These are phyloP conservation scores for Gonioctena quinquepunctata DNA, from an alignment of 1,140 invertebrate species.

Conservation along the genomic window DNA sequence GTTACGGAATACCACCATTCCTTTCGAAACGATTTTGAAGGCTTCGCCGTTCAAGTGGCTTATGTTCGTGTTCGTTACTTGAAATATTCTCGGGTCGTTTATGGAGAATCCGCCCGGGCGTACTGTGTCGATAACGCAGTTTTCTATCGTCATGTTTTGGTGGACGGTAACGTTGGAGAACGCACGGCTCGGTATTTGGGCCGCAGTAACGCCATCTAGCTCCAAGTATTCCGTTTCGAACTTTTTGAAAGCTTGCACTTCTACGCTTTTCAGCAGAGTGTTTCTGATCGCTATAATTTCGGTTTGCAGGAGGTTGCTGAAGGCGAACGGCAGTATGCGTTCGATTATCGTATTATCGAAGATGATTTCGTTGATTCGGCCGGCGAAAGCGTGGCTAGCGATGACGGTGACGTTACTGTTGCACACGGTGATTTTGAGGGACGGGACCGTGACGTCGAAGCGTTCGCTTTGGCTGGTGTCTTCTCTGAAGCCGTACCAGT, in stretches of 20 bases:
- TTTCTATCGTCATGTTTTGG: slow-evolving; percentile 67
- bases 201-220: slow-evolving; percentile 60
- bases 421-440: slow-evolving; percentile 41
- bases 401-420: slow-evolving; percentile 35
- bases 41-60: slow-evolving; percentile 65
- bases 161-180: slow-evolving; percentile 74
- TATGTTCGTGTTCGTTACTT: slow-evolving; percentile 60
- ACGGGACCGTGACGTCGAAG: slow-evolving; percentile 39
- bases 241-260: slow-evolving; percentile 78
- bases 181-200: slow-evolving; percentile 67
- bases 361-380: slow-evolving; percentile 68
- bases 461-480: slow-evolving; percentile 26
- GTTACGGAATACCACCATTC: slow-evolving; percentile 67
- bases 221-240: slow-evolving; percentile 69
- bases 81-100: slow-evolving; percentile 57
- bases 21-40: slow-evolving; percentile 65
- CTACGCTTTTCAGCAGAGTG: slow-evolving; percentile 63
- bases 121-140: slow-evolving; percentile 62
- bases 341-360: slow-evolving; percentile 66
- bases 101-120: slow-evolving; percentile 63
- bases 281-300: slow-evolving; percentile 61
- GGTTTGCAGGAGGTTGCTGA: slow-evolving; percentile 68
- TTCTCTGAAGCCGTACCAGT: slow-evolving; percentile 45
- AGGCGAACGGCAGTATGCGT: slow-evolving; percentile 70
- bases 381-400: slow-evolving; percentile 63